Evolutionary conservation across 2,797 vertebrate genomes (phyloP).

Genomic region (Cynodonichthys magdalenae): DNA sequence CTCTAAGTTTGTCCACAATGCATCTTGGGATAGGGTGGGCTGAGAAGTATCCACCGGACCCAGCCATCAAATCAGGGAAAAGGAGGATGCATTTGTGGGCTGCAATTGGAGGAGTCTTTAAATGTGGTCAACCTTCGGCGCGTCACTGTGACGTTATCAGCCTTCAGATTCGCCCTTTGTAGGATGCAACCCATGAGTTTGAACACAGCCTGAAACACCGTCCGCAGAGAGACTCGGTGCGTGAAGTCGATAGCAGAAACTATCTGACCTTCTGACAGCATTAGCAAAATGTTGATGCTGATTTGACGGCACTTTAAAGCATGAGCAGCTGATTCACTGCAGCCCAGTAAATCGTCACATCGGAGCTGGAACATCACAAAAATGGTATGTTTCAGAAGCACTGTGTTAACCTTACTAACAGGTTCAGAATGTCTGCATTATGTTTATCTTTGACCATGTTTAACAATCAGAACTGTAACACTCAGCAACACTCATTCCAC

Average conservation of each 20-base stretch:
- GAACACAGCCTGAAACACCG: conserved; percentile 6
- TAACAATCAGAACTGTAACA: conserved; percentile 15
- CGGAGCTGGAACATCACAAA: conserved; percentile 26
- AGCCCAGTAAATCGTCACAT: conserved; percentile 24
- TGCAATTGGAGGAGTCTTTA: no score
- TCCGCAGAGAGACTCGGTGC: conserved; percentile 5
- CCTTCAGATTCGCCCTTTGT: no score
- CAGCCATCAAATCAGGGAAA: no score
- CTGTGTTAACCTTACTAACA: conserved; percentile 28
- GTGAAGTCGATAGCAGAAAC: conserved; percentile 11
- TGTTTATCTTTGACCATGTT: conserved; percentile 6
- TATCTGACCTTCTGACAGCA: conserved; percentile 6
- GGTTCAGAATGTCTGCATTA: conserved; percentile 42
- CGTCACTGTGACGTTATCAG: no score
- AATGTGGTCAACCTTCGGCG: no score
- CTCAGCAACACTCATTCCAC: conserved; percentile 19
- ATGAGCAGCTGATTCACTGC: conserved; percentile 27
- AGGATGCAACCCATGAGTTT: no score
- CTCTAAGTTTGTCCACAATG: no score
- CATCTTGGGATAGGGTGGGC: no score
- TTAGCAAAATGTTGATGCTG: conserved; percentile 1
- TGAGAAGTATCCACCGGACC: no score
- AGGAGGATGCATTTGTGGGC: no score
- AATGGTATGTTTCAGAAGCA: conserved; percentile 21
- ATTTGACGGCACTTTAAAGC: conserved; percentile 13